These are phyloP conservation scores for Eucidaris tribuloides DNA, from an alignment of 35 echinoderm and acorn worm genomes.

Conservation along the genomic window DNA sequence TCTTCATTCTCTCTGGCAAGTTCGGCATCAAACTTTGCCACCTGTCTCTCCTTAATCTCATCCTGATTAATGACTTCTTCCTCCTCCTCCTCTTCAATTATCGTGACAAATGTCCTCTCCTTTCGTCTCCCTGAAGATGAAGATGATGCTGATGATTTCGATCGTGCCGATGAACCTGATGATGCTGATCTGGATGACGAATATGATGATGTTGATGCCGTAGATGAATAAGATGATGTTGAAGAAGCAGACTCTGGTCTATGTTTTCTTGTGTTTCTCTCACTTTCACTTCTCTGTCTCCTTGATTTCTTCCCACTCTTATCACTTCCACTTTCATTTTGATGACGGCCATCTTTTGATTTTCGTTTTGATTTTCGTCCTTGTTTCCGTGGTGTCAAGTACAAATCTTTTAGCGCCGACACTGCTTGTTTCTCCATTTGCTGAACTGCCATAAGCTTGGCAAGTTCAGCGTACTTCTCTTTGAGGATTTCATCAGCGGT, in stretches of 20 bases:
- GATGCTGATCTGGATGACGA: neutral
- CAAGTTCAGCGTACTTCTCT: constrained; percentile 36
- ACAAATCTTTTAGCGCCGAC: constrained; percentile 14
- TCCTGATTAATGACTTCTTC: constrained; percentile 7
- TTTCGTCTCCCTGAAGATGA: neutral
- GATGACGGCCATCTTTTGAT: neutral
- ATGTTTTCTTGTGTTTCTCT: neutral
- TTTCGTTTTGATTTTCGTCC: neutral
- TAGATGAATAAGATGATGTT: neutral
- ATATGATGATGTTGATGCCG: neutral
- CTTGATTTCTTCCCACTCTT: too few relatives aligned
- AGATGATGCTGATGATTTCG: neutral
- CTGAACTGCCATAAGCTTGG: constrained; percentile 16
- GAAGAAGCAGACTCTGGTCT: neutral
- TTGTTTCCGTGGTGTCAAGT: neutral
- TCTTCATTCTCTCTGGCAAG: neutral
- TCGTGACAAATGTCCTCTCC: constrained; percentile 16
- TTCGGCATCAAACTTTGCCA: neutral
- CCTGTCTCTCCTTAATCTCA: neutral
- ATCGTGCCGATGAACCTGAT: neutral
- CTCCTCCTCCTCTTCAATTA: constrained; percentile 17
- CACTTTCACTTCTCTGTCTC: neutral
- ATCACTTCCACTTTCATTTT: neutral
- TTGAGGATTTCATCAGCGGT: constrained; percentile 28
- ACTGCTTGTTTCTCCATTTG: constrained; percentile 41